Conservation (phyloP, 2,113 vertebrate species). For the Azemiops feae region DNA sequence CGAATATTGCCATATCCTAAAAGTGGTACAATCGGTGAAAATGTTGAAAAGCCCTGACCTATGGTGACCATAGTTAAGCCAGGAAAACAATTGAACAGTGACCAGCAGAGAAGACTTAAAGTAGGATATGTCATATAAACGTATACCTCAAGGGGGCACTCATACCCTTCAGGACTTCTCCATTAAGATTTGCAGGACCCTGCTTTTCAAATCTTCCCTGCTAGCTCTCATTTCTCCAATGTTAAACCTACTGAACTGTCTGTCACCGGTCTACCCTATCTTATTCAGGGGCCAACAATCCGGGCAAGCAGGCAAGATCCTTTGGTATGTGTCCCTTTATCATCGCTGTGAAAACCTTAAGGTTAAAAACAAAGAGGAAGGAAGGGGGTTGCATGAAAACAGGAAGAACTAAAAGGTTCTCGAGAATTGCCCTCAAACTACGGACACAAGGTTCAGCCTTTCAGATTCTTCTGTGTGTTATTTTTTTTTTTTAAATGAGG, state of each 20-base stretch:
- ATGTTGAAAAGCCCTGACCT: too few species aligned
- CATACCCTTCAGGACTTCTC: background rate
- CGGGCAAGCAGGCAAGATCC: background rate
- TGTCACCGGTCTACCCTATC: background rate
- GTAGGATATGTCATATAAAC: background rate
- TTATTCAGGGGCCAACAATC: background rate
- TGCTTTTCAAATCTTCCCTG: background rate
- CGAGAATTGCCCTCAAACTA: background rate
- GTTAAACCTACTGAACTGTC: background rate
- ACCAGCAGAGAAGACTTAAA: background rate
- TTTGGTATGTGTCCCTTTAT: background rate
- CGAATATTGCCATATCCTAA: too few species aligned
- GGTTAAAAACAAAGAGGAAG: background rate
- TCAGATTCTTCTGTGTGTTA: background rate
- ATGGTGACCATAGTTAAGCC: background rate
- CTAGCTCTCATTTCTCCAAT: too few species aligned
- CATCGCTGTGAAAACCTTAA: background rate
- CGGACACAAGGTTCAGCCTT: background rate
- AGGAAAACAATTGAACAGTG: too few species aligned
- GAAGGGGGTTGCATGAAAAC: background rate
- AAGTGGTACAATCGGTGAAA: too few species aligned
- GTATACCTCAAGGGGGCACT: slow-evolving; percentile 10
- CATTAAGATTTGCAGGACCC: background rate
- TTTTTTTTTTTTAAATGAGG: background rate
- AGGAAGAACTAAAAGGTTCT: background rate